phyloP scores from a whole-genome alignment of 2,113 vertebrate genomes.

The Calidris pygmaea region DNA sequence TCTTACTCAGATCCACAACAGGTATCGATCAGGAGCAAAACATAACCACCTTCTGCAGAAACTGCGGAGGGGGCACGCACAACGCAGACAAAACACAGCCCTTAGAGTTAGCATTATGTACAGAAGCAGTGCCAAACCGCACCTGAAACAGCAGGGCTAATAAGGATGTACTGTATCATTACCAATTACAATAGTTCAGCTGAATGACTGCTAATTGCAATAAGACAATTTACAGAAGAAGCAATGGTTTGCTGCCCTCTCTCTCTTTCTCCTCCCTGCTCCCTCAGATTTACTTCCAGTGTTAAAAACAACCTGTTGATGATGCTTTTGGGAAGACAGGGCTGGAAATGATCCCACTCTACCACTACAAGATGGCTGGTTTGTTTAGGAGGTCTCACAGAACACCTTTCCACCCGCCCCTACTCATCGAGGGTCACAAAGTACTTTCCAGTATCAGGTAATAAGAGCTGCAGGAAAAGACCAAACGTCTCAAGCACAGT shows the following conservation, averaged over 20 bases:
- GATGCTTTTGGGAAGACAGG: neutral
- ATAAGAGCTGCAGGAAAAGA: neutral
- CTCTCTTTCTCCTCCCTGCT: neutral
- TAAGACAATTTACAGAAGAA: neutral
- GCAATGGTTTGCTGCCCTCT: neutral
- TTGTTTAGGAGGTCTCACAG: neutral
- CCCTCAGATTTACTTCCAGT: neutral
- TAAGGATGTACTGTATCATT: neutral
- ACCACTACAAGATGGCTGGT: neutral
- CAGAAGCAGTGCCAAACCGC: neutral
- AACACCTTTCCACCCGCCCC: neutral
- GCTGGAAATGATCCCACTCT: neutral
- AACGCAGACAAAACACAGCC: neutral
- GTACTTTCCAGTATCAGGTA: neutral
- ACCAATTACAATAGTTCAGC: neutral
- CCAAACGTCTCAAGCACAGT: neutral
- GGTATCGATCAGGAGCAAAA: neutral
- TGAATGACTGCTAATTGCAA: slow-evolving; percentile 34
- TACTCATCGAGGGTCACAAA: neutral
- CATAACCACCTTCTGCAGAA: neutral
- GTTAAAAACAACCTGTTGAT: neutral
- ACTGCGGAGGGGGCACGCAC: neutral
- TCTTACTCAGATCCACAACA: neutral
- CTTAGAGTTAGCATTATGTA: neutral
- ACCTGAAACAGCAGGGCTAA: slow-evolving; percentile 4